Conservation (phyloP, 2,113 vertebrate species). For the Amphiprion ocellaris region DNA sequence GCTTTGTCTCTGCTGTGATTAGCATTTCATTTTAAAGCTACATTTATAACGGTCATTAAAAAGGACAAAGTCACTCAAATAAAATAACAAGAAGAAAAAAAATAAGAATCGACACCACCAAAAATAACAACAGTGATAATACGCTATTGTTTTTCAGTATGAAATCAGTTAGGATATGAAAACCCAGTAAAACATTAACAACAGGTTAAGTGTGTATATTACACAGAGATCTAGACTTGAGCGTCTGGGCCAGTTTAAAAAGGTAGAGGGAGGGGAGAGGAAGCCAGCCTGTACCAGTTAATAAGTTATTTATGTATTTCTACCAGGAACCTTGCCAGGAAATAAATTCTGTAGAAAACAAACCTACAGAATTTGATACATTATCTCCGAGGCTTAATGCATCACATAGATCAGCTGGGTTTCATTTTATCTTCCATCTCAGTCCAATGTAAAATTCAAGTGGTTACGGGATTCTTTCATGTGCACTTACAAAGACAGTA, state of each 20-base stretch:
- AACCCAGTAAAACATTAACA: constrained; percentile 62
- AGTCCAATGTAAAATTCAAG: constrained; percentile 61
- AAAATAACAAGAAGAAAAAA: constrained; percentile 52
- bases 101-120: constrained; percentile 48
- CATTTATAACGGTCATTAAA: constrained; percentile 69
- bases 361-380: constrained; percentile 45
- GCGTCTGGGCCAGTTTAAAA: constrained; percentile 39
- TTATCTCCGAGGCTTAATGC: constrained; percentile 27
- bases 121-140: constrained; percentile 54
- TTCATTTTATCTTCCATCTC: constrained; percentile 46
- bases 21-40: constrained; percentile 76
- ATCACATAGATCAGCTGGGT: constrained; percentile 24
- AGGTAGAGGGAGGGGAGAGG: constrained; percentile 36
- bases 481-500: constrained; percentile 58
- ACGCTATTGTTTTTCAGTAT: constrained; percentile 72
- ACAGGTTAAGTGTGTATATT: constrained; percentile 56
- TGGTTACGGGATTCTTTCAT: constrained; percentile 60
- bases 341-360: constrained; percentile 24
- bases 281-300: constrained; percentile 46
- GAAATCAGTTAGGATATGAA: constrained; percentile 72
- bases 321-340: constrained; percentile 29
- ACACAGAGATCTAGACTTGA: constrained; percentile 51
- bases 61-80: constrained; percentile 71
- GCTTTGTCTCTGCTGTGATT: constrained; percentile 50
- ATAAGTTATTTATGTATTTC: constrained; percentile 48